Base-by-base conservation (phyloP, 2,113 vertebrate species). In the Scomber scombrus region DNA sequence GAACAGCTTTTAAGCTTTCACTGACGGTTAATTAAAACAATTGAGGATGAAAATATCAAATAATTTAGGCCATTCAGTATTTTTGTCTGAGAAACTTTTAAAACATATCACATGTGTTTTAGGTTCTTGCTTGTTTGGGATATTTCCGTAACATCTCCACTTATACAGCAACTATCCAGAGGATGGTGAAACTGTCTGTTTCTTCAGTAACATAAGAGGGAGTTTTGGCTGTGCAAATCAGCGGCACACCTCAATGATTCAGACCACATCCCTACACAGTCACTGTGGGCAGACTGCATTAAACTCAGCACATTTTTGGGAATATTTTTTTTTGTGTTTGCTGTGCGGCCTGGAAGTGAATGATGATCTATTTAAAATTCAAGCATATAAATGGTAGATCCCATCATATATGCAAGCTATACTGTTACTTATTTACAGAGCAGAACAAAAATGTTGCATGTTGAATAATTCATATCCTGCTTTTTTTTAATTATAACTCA, bases 191-290 rank as follows among this genome's bases (percentile, higher is more conserved):
- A 11, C 58, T 60, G 5, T 72, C 40, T 50, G 55, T 43, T 52
- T 68, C 55, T 58, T 49, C 52, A 54, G 50, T 13, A 69, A 62
- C 49, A 62, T 34, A 40, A 67, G 66, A 75, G 16, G 55, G 78
- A 74, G 54, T 73, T 47, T 26, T 10, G 13, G 46, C 43, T 43
- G 45, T 64, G 57, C 52, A 34, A 40, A 64, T 50, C 67, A 64
- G 82, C 2, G 16, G 58, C 71, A 23, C 73, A 68, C 60, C 77
- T 71, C 80, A 78, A 5, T 5, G 12, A 71, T 69, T 81, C 78
- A 71, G 60, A 78, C 80, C 72, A 62, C 71, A 69, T 73, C 62
- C 63, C 18, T 11, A 61, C 76, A n/a, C 73, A 84, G 81, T 75
- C 84, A 81, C 78, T 72, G 84, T 18, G 65, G 77, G 63, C 69